These are phyloP conservation scores for Irena cyanogastra DNA, from an alignment of 2,113 vertebrate species.

Conservation along the genomic window DNA sequence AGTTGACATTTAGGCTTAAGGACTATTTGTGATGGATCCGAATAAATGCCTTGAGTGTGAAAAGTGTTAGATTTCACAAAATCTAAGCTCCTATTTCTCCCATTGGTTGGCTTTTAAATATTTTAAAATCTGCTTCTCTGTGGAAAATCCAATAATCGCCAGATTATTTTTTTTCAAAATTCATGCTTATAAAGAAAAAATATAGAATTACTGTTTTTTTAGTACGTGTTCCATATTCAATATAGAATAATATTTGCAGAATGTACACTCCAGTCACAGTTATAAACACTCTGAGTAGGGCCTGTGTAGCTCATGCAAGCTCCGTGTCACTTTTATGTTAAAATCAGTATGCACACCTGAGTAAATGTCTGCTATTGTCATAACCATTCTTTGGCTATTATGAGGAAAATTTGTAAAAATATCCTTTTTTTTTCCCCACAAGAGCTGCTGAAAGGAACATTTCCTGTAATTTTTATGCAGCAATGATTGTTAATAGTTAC, in stretches of 20 bases:
- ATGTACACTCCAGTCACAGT: background rate
- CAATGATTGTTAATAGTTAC: background rate
- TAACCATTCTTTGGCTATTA: background rate
- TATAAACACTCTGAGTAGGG: background rate
- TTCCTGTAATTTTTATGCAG: background rate
- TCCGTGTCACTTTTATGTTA: background rate
- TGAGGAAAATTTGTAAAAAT: background rate
- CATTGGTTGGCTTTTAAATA: background rate
- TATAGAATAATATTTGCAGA: background rate
- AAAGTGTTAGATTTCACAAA: background rate
- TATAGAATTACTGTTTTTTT: background rate
- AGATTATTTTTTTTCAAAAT: background rate
- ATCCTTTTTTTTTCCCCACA: background rate
- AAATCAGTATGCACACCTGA: background rate
- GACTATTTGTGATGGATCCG: background rate
- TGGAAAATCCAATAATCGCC: background rate
- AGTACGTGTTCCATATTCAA: background rate
- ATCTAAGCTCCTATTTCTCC: background rate
- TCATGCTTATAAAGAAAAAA: background rate
- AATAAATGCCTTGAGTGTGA: background rate
- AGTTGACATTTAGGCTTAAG: background rate
- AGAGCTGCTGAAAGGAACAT: background rate
- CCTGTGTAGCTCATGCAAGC: background rate
- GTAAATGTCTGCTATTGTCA: background rate
- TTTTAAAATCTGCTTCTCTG: background rate